Percentiles rank a stretch among this genome's conserved stretches.
These are phyloP conservation scores for Ferdinandea cuprea DNA, from an alignment of 2,888 invertebrate species.

Conservation along the genomic window DNA sequence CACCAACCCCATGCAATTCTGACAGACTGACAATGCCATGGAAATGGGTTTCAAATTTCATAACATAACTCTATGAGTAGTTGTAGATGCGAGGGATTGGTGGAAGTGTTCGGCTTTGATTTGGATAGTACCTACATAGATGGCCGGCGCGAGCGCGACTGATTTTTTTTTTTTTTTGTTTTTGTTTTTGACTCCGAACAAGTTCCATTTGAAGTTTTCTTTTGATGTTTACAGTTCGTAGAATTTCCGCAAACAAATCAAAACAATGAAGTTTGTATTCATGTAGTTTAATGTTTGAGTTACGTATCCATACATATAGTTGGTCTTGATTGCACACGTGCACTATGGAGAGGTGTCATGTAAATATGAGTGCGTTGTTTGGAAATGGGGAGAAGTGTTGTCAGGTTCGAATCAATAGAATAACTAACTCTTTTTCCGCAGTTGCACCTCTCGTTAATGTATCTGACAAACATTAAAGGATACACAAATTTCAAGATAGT, in stretches of 20 bases:
- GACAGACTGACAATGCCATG: constrained; percentile 48
- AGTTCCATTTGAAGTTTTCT: constrained; percentile 47
- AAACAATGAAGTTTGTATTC: constrained; percentile 7
- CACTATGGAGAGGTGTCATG: no score
- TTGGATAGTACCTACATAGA: constrained; percentile 1
- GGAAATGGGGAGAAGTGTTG: no score
- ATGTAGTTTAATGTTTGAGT: not conserved
- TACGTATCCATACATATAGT: no score
- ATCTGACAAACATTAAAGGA: no score
- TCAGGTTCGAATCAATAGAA: no score
- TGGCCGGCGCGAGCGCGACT: no score
- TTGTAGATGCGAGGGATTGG: not conserved
- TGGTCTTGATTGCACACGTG: no score
- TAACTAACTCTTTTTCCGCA: no score
- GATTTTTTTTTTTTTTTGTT: no score
- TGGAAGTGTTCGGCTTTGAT: constrained; percentile 15
- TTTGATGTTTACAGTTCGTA: constrained; percentile 47
- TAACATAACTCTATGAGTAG: constrained; percentile 27
- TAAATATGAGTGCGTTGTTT: no score
- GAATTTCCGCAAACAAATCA: constrained; percentile 50
- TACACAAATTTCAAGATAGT: no score
- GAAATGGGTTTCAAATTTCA: constrained; percentile 58
- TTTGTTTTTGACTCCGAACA: constrained; percentile 7
- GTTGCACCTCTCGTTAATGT: no score
- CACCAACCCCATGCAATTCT: constrained; percentile 1